These are phyloP conservation scores for Pyrocephalus nanus DNA, from an alignment of 2,797 vertebrate genomes.

Conservation along the genomic window DNA sequence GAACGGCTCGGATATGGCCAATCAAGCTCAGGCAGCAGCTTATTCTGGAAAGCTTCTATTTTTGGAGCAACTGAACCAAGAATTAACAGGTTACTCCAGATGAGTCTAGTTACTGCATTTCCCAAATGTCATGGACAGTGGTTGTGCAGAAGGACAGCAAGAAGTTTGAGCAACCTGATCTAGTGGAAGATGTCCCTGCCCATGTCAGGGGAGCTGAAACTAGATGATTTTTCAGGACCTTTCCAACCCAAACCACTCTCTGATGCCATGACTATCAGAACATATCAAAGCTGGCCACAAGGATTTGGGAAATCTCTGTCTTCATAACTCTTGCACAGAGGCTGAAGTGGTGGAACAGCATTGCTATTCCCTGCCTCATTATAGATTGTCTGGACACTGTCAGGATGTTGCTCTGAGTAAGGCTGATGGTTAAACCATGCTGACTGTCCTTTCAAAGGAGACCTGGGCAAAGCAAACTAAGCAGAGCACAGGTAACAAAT, in stretches of 20 bases:
- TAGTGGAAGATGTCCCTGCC: not conserved
- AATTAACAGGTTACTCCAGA: not conserved
- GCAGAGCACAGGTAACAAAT: not conserved
- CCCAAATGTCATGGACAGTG: not conserved
- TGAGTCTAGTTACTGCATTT: not conserved
- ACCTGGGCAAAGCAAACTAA: not conserved
- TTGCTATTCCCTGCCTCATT: accelerated
- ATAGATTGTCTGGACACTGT: accelerated
- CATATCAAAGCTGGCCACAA: accelerated
- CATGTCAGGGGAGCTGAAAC: not conserved
- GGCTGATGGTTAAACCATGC: not conserved
- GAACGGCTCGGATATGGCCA: not conserved
- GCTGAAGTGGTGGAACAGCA: not conserved
- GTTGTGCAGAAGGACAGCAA: not conserved
- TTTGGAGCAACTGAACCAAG: slow-evolving; percentile 15
- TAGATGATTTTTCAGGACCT: not conserved
- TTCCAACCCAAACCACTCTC: not conserved
- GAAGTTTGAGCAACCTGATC: not conserved
- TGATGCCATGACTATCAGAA: not conserved
- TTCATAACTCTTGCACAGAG: not conserved
- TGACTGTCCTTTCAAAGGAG: not conserved
- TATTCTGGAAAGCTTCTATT: slow-evolving; percentile 35
- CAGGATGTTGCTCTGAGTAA: not conserved
- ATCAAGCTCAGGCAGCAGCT: not conserved
- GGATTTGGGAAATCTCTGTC: not conserved